Base-by-base conservation (phyloP, 2,888 invertebrate species). In the Diogma glabrata region DNA sequence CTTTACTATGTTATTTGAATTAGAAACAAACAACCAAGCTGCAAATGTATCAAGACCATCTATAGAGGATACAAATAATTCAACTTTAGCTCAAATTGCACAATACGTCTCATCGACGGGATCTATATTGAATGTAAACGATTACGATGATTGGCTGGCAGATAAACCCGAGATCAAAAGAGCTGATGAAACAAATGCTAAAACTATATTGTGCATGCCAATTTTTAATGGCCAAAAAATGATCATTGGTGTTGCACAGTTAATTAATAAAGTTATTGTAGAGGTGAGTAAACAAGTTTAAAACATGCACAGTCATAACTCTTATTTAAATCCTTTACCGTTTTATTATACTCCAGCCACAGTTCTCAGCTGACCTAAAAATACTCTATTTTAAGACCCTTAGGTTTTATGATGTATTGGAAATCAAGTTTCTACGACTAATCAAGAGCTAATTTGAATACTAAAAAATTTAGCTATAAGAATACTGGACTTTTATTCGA, bases 191-290 rank as follows among this genome's bases (percentile, higher is more conserved):
- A 82, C 81, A 0, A 81, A 80, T 50, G 84, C 84, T 28, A 78
- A 80, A 53, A 88, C 87, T 28, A 87, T 93, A 65, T 78, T 94
- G 2, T 91, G 91, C 62, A 90, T 93, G 86, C 92, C 93, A 4
- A 92, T 94, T 57, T 85, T 87, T 38, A 92, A 93, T 67, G 90
- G 88, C 2, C 87, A 91, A 64, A 85, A 87, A 61, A 81, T 79
- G 55, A 86, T 92, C 4, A 90, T 94, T 61, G 94, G 89, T 17
- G 92, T 93, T 8, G 91, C 92, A 7, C 92, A 93, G 64, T 74
- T 93, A 54, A 91, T 93, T 51, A 93, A 93, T 68, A 93, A 93
- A 79, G 83, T 83, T 65, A 54, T 17, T 49, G 28, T 28, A n/a
- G 30, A 23, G 46, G 46, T 46, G 24, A 46, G 46, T 22, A 9